Conservation (phyloP, 2,888 invertebrate genomes). For the Eustalomyia histrio region DNA sequence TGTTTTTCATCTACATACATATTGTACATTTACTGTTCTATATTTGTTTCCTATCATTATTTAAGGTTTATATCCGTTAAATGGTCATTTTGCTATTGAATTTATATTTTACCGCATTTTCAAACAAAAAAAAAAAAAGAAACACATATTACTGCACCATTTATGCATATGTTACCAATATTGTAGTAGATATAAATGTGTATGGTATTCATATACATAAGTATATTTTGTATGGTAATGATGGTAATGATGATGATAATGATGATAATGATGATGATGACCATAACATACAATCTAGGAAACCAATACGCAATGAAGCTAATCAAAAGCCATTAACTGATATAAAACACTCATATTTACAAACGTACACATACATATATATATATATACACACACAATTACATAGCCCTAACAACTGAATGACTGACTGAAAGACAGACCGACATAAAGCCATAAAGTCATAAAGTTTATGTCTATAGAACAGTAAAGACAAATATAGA, state of each 20-base stretch:
- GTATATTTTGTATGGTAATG: constrained; percentile 12
- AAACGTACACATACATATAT: not conserved
- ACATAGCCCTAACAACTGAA: not conserved
- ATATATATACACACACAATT: not conserved
- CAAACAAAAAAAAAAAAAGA: not conserved
- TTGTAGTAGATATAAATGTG: not conserved
- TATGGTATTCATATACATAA: not conserved
- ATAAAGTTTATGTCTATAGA: constrained; percentile 34
- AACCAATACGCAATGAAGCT: constrained; percentile 67
- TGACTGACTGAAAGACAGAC: not conserved
- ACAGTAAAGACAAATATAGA: constrained; percentile 38
- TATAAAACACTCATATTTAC: constrained; percentile 32
- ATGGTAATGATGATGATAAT: constrained; percentile 26
- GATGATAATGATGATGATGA: constrained; percentile 33
- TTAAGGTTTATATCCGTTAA: constrained; percentile 52
- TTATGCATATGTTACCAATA: constrained; percentile 19
- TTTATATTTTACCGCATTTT: constrained; percentile 66
- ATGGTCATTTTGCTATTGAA: constrained; percentile 59
- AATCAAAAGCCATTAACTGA: constrained; percentile 67
- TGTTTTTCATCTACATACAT: constrained; percentile 20
- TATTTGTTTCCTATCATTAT: constrained; percentile 56
- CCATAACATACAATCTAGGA: constrained; percentile 42
- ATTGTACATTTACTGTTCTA: constrained; percentile 27
- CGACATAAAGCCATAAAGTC: constrained; percentile 45
- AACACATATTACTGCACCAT: constrained; percentile 55